Evolutionary conservation across 1,140 invertebrate species (phyloP), one percentile per base, ranked within the genome.

Genomic region (Drosophila truncata): DNA sequence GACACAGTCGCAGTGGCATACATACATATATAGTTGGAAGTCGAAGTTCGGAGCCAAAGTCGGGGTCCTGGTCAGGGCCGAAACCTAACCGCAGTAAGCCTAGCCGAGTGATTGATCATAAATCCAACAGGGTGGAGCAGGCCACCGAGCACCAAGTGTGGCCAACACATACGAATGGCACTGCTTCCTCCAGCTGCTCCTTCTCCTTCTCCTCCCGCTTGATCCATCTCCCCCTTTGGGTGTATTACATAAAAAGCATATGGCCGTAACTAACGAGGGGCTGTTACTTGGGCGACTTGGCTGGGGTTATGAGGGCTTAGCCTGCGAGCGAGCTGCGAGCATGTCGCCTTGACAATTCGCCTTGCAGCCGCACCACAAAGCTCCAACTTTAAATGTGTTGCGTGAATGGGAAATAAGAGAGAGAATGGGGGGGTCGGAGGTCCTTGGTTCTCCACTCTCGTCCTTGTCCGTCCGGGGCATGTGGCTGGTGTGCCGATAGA

Each of bases 181-280:
- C n/a, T n/a, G n/a, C n/a, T n/a, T n/a, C n/a, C 50, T 42, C 47
- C 42, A 33, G 18, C 33, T 58, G 16, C 18, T 18, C 13, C 23
- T 31, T 13, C 39, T 20, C 33, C 13, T 14, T 11, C 8, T n/a
- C 23, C 29, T 8, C 23, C 4, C n/a, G 0, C 18, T 5, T 8
- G 10, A 18, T 31, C 33, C n/a, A n/a, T n/a, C n/a, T n/a, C 33
- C 33, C 18, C 55, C 41, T 23, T 66, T 55, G 57, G 76, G 64
- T 66, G 62, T 81, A 81, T 88, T 88, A 88, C 85, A 88, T 88
- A 90, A 88, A 88, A 88, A 84, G 69, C 84, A 90, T 88, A 88
- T 84, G 84, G 69, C 84, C 84, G 84, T 88, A 88, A 90, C 85
- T 88, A 88, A 88, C 80, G 85, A 88, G 84, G 66, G 84, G 81